phyloP scores from a whole-genome alignment of 2,797 vertebrate species.

The Alectoris magna region DNA sequence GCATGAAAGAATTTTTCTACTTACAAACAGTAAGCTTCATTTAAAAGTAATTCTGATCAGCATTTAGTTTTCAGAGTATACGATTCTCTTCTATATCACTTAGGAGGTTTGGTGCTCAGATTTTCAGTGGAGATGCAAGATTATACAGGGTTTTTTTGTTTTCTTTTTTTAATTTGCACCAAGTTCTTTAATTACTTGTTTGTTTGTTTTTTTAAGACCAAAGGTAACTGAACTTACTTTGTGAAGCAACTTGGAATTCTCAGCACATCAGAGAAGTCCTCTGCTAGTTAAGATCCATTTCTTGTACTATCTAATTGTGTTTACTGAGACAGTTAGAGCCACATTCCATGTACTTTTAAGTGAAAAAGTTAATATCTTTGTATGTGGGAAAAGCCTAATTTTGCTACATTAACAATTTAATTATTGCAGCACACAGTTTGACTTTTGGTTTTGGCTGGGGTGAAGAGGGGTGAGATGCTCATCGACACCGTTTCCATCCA shows the following conservation, averaged over 20 bases:
- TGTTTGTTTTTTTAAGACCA: neutral
- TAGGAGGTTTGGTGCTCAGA: neutral
- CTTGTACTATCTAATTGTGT: neutral
- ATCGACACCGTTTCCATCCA: neutral
- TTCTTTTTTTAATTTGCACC: neutral
- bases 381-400: neutral
- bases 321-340: neutral
- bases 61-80: neutral
- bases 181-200: neutral
- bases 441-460: neutral
- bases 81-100: neutral
- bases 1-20: neutral
- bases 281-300: neutral
- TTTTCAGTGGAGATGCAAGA: neutral
- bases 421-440: neutral
- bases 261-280: neutral
- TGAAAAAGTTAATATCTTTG: neutral
- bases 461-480: neutral
- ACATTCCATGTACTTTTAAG: neutral
- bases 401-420: neutral
- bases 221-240: neutral
- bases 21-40: neutral
- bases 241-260: neutral
- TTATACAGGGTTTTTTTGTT: neutral
- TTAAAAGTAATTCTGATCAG: neutral